phyloP scores from a whole-genome alignment of 53 echinoderm and acorn worm species.

The Paelopatides confundens region DNA sequence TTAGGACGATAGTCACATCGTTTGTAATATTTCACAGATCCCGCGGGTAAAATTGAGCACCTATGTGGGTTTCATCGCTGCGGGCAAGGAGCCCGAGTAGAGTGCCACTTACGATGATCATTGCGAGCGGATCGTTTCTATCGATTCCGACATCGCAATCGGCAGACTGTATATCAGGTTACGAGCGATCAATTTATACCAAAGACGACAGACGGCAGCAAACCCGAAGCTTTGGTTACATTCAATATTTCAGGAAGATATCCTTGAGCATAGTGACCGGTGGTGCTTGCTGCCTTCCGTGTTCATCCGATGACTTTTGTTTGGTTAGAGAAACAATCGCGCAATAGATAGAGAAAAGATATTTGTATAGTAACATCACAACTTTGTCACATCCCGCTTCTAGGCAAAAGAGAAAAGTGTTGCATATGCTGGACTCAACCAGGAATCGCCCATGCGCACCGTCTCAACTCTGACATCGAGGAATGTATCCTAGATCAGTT shows the following conservation, averaged over 20 bases:
- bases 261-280: neutral
- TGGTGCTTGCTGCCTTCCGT: neutral
- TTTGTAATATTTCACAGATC: neutral
- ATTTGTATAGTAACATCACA: too few species aligned
- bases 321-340: too few species aligned
- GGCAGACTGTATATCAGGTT: neutral
- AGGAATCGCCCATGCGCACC: too few species aligned
- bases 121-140: neutral
- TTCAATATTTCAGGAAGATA: neutral
- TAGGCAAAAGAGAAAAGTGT: too few species aligned
- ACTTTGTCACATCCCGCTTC: too few species aligned
- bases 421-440: too few species aligned
- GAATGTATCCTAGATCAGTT: too few species aligned
- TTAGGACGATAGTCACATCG: neutral
- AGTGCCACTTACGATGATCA: slow-evolving; percentile 16
- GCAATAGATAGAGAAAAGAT: too few species aligned
- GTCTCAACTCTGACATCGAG: too few species aligned
- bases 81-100: neutral
- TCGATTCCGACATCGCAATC: slow-evolving; percentile 9
- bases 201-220: neutral
- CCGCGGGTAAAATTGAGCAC: neutral
- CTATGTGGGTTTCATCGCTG: neutral
- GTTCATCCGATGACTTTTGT: too few species aligned
- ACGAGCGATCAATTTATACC: neutral
- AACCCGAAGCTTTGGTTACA: neutral